Percentiles rank a stretch among this genome's conserved stretches.
Conservation (phyloP, 2,888 invertebrate species). For the Lochmaea capreae region DNA sequence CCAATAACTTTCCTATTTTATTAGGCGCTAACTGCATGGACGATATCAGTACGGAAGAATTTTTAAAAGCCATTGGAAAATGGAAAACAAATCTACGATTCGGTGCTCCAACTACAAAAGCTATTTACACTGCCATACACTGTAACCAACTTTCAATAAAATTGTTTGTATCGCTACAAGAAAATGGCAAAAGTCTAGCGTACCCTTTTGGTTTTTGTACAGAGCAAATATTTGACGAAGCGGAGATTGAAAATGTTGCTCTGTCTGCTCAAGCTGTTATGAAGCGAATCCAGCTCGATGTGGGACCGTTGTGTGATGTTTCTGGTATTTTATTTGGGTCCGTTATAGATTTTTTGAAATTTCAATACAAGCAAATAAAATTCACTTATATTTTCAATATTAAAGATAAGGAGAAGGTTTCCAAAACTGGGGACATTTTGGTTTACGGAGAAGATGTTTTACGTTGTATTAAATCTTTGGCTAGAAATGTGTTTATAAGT, state of each 20-base stretch:
- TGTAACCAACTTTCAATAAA: conserved; percentile 40
- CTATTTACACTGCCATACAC: conserved; percentile 39
- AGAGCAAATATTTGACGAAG: conserved; percentile 23
- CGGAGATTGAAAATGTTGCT: conserved; percentile 45
- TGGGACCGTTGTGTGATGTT: conserved; percentile 43
- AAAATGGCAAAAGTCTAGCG: conserved; percentile 44
- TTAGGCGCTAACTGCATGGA: conserved; percentile 44
- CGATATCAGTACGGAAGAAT: conserved; percentile 37
- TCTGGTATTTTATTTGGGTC: conserved; percentile 47
- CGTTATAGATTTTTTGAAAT: conserved; percentile 47
- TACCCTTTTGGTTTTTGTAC: conserved; percentile 48
- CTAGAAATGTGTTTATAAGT: conserved; percentile 45
- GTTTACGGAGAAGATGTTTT: conserved; percentile 44
- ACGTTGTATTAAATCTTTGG: conserved; percentile 47
- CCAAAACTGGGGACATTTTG: conserved; percentile 37
- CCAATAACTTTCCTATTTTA: conserved; percentile 47
- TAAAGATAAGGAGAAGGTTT: conserved; percentile 35
- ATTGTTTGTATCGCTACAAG: conserved; percentile 49
- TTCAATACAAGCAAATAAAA: conserved; percentile 39
- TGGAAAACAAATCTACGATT: conserved; percentile 48
- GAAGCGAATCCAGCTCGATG: conserved; percentile 35
- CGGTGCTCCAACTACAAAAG: conserved; percentile 39
- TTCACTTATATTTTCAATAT: conserved; percentile 48
- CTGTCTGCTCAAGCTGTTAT: conserved; percentile 40
- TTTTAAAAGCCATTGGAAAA: conserved; percentile 44